Percentiles rank a stretch among this genome's conserved stretches.
Conservation (phyloP, 2,113 vertebrate genomes). For the Tupaia tana region DNA sequence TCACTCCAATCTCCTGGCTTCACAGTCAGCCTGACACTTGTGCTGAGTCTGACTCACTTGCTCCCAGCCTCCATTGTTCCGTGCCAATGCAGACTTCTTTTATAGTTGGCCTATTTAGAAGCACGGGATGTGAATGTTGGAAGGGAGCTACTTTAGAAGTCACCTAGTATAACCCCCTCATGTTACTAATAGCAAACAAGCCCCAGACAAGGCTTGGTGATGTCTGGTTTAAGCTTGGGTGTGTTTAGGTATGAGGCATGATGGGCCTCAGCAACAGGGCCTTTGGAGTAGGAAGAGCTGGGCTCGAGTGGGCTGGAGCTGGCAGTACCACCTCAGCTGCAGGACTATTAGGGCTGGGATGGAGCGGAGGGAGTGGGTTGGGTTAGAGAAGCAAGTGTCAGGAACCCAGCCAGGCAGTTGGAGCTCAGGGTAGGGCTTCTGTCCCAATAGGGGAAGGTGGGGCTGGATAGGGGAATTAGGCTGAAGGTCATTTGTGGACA, state of each 20-base stretch:
- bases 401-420: slow-evolving; percentile 33
- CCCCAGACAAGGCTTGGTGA: background rate
- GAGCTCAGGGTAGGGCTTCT: slow-evolving; percentile 37
- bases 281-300: background rate
- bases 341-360: background rate
- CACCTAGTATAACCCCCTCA: slow-evolving; percentile 31
- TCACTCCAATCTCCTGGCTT: slow-evolving; percentile 51
- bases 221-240: background rate
- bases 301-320: background rate
- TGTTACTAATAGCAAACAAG: background rate
- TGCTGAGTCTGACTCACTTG: slow-evolving; percentile 70
- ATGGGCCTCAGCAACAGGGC: background rate
- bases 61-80: slow-evolving; percentile 59
- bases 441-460: background rate
- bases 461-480: background rate
- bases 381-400: background rate
- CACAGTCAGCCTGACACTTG: slow-evolving; percentile 60
- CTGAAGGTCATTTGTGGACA: slow-evolving; percentile 44
- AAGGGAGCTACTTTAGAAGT: slow-evolving; percentile 38
- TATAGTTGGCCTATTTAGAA: slow-evolving; percentile 66
- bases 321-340: background rate
- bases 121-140: slow-evolving; percentile 51
- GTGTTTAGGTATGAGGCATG: background rate
- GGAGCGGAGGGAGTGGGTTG: background rate
- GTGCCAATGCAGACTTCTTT: slow-evolving; percentile 55